phyloP scores from a whole-genome alignment of 2,888 invertebrate genomes.

The Bombylius major region DNA sequence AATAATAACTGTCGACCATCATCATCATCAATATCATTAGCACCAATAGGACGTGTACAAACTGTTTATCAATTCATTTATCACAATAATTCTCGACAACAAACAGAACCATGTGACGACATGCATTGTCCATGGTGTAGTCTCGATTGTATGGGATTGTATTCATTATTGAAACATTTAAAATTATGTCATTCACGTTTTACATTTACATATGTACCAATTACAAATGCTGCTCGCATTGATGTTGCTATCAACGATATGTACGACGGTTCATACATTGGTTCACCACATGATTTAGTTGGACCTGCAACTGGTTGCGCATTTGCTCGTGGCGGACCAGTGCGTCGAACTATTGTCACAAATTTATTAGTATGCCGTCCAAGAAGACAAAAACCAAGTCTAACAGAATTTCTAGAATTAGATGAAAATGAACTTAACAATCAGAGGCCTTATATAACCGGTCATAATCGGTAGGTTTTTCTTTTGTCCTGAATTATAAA shows the following conservation, averaged over 20 bases:
- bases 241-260: constrained; percentile 92
- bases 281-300: constrained; percentile 80
- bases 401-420: constrained; percentile 79
- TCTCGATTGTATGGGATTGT: constrained; percentile 73
- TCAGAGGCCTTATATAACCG: constrained; percentile 78
- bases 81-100: constrained; percentile 87
- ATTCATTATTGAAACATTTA: constrained; percentile 83
- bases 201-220: constrained; percentile 64
- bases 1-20: not conserved
- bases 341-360: constrained; percentile 48
- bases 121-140: constrained; percentile 94
- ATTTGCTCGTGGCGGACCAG: constrained; percentile 54
- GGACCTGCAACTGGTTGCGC: constrained; percentile 53
- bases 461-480: constrained; percentile 59
- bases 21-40: too few relatives aligned
- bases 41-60: constrained; percentile 46
- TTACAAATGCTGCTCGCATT: constrained; percentile 61
- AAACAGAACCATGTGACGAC: constrained; percentile 89
- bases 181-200: constrained; percentile 89
- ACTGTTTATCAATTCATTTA: constrained; percentile 94
- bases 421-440: constrained; percentile 77
- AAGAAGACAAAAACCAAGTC: constrained; percentile 41
- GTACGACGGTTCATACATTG: constrained; percentile 91
- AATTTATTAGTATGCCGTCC: constrained; percentile 51
- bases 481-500: not conserved